Evolutionary conservation across 53 echinoderm and acorn worm species (phyloP), one percentile per base, ranked within the genome.

Genomic region (Echinometra lucunter): DNA sequence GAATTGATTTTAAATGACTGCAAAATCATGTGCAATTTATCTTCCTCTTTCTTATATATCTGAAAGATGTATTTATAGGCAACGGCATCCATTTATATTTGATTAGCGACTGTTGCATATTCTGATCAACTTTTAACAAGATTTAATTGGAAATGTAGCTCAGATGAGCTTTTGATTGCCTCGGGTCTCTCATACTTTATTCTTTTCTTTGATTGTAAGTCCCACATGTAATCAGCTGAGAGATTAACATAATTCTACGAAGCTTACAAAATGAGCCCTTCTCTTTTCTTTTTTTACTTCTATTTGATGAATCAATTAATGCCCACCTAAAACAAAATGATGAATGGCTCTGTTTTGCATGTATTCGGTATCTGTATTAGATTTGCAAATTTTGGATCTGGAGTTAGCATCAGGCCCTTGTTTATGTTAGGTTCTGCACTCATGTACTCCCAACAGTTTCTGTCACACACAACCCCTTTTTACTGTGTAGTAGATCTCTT

Each of bases 161-260:
- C 78, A 42, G 0, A 42, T 78, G 78, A 78, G 78, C 78, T 78
- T 78, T 78, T 40, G 23, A 38, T 78, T 78, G 78, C 78, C 2
- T 19, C 23, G 78, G 42, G 42, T 40, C 38, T 78, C 38, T 78
- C 38, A 38, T 12, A 40, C 19, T 4, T 40, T 4, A 19, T 78
- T 78, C 0, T 42, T 21, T 1, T 17, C 78, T 40, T 78, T 37
- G 78, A 40, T 78, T 78, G 19, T 21, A 42, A 42, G 19, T 42
- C 78, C 78, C 78, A 42, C 23, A 38, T 78, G 78, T 35, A 78
- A 78, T 78, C 78, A 78, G 23, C 78, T 7, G 42, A 40, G 78
- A 38, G 17, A 18, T 78, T 78, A 78, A 78, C 21, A 78, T 9
- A 10, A 15, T 12, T 32, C 11, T 69, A 9, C 69, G 32, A 34